Evolutionary conservation across 1,140 invertebrate species (phyloP).

Genomic region (Cataglyphis hispanica): DNA sequence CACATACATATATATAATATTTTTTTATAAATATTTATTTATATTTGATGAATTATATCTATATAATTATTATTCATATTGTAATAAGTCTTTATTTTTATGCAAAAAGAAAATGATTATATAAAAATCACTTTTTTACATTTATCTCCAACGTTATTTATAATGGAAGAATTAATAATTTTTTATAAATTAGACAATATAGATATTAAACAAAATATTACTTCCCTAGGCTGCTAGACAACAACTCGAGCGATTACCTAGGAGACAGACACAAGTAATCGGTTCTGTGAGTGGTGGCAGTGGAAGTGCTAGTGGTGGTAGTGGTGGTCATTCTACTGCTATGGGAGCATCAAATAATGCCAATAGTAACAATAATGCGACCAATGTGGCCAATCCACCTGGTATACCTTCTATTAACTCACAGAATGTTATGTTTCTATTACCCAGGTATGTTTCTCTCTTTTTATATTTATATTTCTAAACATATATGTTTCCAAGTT

Average conservation of each 20-base stretch:
- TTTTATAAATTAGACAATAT: neutral
- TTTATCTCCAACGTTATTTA: neutral
- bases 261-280: slow-evolving; percentile 89
- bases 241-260: slow-evolving; percentile 94
- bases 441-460: slow-evolving; percentile 86
- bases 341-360: slow-evolving; percentile 82
- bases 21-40: neutral
- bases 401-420: slow-evolving; percentile 81
- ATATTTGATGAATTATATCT: neutral
- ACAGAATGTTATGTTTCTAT: slow-evolving; percentile 88
- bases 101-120: neutral
- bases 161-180: neutral
- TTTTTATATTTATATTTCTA: neutral
- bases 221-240: slow-evolving; percentile 91
- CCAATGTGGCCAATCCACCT: slow-evolving; percentile 84
- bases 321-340: slow-evolving; percentile 84
- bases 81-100: neutral
- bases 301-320: slow-evolving; percentile 83
- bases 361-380: slow-evolving; percentile 83
- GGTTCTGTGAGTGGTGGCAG: slow-evolving; percentile 82
- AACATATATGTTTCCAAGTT: neutral
- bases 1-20: neutral
- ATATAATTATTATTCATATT: slow-evolving; percentile 17
- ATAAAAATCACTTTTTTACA: neutral
- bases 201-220: slow-evolving; percentile 14